Conservation (phyloP, 2,113 vertebrate genomes). For the Catharus fuscescens region DNA sequence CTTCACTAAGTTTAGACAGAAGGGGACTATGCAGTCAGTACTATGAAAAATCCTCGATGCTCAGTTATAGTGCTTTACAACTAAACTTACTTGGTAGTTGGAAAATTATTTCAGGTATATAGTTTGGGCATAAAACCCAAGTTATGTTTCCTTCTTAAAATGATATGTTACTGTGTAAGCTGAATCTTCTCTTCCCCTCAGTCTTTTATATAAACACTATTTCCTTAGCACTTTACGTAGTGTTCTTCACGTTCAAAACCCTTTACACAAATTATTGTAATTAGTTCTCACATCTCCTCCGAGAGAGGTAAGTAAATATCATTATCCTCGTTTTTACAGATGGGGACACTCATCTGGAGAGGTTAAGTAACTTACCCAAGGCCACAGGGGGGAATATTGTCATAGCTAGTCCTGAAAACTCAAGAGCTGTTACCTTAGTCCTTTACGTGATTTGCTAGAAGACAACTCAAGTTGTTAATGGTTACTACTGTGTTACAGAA, state of each 20-base stretch:
- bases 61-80: background rate
- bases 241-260: conserved; percentile 45
- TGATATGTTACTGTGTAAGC: background rate
- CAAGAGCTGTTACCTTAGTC: background rate
- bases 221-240: background rate
- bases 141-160: background rate
- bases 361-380: conserved; percentile 48
- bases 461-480: background rate
- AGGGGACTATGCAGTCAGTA: accelerated
- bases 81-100: background rate
- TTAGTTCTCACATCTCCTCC: conserved; percentile 44
- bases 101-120: background rate
- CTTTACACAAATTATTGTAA: conserved; percentile 53
- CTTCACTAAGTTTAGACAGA: background rate
- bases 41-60: background rate
- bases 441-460: background rate
- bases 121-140: background rate
- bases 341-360: conserved; percentile 26
- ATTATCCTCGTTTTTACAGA: conserved; percentile 50
- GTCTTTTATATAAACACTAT: background rate
- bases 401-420: background rate
- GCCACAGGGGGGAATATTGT: conserved; percentile 5
- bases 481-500: background rate
- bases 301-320: conserved; percentile 54
- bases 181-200: background rate